Evolutionary conservation across 2,797 vertebrate genomes (phyloP).

Genomic region (Cichlasoma orientale): DNA sequence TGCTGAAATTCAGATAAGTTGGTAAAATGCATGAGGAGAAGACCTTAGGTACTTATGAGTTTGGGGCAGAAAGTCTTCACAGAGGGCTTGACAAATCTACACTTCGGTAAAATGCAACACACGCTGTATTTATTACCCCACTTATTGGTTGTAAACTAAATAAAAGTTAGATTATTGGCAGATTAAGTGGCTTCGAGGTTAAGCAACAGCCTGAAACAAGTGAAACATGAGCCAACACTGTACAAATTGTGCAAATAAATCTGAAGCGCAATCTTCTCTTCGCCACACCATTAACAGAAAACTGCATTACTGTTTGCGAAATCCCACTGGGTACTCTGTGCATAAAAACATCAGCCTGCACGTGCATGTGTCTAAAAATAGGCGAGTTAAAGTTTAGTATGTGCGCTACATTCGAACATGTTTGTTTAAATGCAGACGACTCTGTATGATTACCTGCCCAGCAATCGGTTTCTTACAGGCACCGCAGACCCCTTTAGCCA

Average conservation of each 20-base stretch:
- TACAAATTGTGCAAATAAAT: constrained; percentile 4
- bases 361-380: neutral
- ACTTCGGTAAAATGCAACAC: neutral
- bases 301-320: neutral
- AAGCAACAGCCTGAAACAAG: constrained; percentile 3
- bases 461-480: constrained; percentile 97
- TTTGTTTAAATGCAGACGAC: neutral
- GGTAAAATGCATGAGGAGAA: neutral
- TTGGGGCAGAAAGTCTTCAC: neutral
- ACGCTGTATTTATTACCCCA: neutral
- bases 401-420: neutral
- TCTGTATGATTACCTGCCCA: constrained; percentile 84
- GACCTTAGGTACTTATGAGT: neutral
- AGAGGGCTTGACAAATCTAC: neutral
- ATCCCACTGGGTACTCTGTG: neutral
- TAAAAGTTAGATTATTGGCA: constrained; percentile 25
- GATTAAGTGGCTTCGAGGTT: constrained; percentile 1
- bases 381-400: neutral
- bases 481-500: constrained; percentile 94
- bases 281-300: neutral
- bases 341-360: neutral
- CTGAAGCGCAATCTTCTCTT: constrained; percentile 2
- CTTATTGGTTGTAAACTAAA: constrained; percentile 8
- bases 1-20: neutral
- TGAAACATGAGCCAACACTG: constrained; percentile 7